Conservation (phyloP, 2,888 invertebrate species). For the Cacoxenus indagator region DNA sequence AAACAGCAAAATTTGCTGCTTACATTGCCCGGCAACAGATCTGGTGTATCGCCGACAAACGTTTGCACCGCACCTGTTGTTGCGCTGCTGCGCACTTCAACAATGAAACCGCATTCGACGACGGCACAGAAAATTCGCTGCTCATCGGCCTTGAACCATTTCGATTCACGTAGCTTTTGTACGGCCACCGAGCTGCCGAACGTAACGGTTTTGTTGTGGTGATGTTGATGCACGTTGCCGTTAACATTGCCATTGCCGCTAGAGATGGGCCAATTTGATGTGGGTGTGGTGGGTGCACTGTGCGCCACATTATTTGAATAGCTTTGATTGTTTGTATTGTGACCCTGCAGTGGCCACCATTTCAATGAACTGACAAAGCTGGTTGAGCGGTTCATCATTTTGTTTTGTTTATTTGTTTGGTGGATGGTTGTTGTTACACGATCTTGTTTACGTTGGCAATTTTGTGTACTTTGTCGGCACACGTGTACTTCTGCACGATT, state of each 20-base stretch:
- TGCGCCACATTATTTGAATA: slow-evolving; percentile 37
- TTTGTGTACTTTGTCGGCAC: background rate
- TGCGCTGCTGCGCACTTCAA: slow-evolving; percentile 75
- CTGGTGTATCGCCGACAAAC: slow-evolving; percentile 42
- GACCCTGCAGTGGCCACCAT: slow-evolving; percentile 69
- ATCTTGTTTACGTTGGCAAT: background rate
- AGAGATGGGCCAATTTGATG: slow-evolving; percentile 48
- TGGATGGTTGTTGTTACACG: background rate
- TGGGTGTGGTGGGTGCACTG: slow-evolving; percentile 55
- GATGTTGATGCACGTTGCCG: slow-evolving; percentile 25
- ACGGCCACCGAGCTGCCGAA: slow-evolving; percentile 79
- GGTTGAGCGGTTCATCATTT: slow-evolving; percentile 67
- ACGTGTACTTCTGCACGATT: background rate
- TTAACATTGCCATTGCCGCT: slow-evolving; percentile 27
- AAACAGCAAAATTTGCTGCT: slow-evolving; percentile 52
- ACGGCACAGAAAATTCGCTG: slow-evolving; percentile 80
- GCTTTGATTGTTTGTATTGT: slow-evolving; percentile 51
- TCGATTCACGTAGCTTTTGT: slow-evolving; percentile 80
- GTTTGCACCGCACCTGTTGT: slow-evolving; percentile 50
- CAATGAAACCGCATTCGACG: slow-evolving; percentile 80
- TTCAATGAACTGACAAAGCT: slow-evolving; percentile 69
- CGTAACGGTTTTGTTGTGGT: slow-evolving; percentile 63
- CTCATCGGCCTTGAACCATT: slow-evolving; percentile 82
- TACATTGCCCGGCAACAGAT: slow-evolving; percentile 45
- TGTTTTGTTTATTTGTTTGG: slow-evolving; percentile 1